Conservation (phyloP, 2,797 vertebrate species). For the Synaphobranchus kaupii region DNA sequence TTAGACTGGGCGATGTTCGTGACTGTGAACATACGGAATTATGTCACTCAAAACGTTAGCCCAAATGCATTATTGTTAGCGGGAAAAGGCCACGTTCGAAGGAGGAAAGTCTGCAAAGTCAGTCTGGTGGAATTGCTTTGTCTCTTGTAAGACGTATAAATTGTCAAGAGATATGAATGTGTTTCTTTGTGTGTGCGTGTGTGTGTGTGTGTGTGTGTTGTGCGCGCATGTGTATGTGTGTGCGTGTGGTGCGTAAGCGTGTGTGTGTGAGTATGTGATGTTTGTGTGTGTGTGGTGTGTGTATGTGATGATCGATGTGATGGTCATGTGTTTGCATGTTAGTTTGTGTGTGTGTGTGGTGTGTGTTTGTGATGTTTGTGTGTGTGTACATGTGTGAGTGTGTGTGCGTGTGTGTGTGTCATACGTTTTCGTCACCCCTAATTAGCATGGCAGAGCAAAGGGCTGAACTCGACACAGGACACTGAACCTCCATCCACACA, state of each 20-base stretch:
- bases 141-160: background rate
- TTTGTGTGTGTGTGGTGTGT: background rate
- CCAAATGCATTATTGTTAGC: background rate
- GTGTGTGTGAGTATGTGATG: constrained; percentile 21
- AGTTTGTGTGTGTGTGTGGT: background rate
- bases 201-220: background rate
- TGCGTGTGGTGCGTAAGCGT: constrained; percentile 8
- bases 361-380: constrained; percentile 4
- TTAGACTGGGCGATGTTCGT: background rate
- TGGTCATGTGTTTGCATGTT: background rate
- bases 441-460: constrained; percentile 59
- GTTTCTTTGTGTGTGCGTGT: background rate
- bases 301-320: background rate
- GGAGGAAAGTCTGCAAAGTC: background rate
- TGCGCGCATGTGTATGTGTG: background rate
- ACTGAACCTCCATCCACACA: constrained; percentile 45
- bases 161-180: background rate
- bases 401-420: background rate
- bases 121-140: background rate
- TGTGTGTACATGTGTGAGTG: background rate
- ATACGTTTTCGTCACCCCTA: constrained; percentile 56
- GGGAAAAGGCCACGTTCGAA: background rate
- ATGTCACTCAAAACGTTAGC: background rate
- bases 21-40: background rate
- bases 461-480: constrained; percentile 58